phyloP scores from a whole-genome alignment of 2,113 vertebrate species.

The Chlorodrepanis virens region DNA sequence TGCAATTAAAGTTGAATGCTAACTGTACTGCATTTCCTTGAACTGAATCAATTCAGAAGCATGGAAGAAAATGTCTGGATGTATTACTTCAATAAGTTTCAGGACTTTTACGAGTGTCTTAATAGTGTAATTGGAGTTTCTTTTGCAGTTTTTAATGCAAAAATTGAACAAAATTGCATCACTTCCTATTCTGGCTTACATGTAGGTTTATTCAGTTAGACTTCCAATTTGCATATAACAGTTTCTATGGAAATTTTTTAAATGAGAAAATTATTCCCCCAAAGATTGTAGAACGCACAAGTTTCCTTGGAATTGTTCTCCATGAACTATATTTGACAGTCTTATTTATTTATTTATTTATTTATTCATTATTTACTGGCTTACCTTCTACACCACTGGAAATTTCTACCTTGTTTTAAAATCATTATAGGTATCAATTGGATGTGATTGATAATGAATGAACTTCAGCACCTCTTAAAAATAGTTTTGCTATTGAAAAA shows the following conservation, averaged over 20 bases:
- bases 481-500: background rate
- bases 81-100: conserved; percentile 2
- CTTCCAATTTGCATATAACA: background rate
- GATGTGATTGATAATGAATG: background rate
- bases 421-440: background rate
- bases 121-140: background rate
- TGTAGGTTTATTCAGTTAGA: background rate
- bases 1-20: conserved; percentile 81
- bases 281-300: conserved; percentile 39
- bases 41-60: conserved; percentile 64
- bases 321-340: background rate
- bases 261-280: conserved; percentile 46
- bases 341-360: background rate
- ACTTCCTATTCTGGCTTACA: background rate
- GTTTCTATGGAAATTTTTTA: conserved; percentile 2
- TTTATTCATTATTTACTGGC: background rate
- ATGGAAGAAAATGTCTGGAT: conserved; percentile 49
- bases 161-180: background rate
- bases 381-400: background rate
- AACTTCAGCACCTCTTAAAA: background rate
- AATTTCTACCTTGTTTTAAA: background rate
- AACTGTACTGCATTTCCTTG: conserved; percentile 72
- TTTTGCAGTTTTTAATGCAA: background rate
- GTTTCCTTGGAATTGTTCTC: conserved; percentile 46
- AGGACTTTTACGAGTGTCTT: background rate